Percentiles rank a stretch among this genome's conserved stretches.
Conservation (phyloP, 2,113 vertebrate genomes). For the Pogonocichla stellata region DNA sequence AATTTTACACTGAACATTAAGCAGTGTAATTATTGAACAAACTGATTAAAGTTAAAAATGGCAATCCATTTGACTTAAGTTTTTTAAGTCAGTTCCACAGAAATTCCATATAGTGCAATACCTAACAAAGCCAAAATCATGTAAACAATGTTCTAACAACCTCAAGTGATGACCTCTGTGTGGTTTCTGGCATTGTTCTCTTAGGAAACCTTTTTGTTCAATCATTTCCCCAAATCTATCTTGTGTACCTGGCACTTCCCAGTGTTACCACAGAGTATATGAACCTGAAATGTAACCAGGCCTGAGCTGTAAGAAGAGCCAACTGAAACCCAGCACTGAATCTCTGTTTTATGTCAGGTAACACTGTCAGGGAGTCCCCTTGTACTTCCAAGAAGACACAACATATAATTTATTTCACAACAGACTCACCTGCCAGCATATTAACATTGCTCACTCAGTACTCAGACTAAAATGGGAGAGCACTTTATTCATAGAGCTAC, state of each 20-base stretch:
- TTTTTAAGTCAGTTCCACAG: background rate
- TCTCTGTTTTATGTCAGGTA: background rate
- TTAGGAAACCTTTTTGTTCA: background rate
- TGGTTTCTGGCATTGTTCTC: background rate
- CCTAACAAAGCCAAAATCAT: background rate
- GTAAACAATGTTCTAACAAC: background rate
- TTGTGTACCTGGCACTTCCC: background rate
- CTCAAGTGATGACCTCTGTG: background rate
- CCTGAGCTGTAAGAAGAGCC: background rate
- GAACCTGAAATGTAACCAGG: background rate
- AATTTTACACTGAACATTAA: slow-evolving; percentile 35
- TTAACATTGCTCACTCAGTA: background rate
- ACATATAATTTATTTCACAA: background rate
- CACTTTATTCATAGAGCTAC: background rate
- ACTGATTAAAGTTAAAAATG: background rate
- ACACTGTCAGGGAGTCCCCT: background rate
- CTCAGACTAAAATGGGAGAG: background rate
- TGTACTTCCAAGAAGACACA: background rate
- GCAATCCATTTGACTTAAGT: background rate
- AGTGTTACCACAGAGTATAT: background rate
- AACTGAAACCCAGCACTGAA: background rate
- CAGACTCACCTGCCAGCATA: background rate
- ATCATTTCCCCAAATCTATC: background rate
- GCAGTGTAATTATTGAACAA: slow-evolving; percentile 12
- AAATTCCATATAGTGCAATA: background rate